Conservation (phyloP, 2,113 vertebrate genomes). For the Marcusenius ussheri region DNA sequence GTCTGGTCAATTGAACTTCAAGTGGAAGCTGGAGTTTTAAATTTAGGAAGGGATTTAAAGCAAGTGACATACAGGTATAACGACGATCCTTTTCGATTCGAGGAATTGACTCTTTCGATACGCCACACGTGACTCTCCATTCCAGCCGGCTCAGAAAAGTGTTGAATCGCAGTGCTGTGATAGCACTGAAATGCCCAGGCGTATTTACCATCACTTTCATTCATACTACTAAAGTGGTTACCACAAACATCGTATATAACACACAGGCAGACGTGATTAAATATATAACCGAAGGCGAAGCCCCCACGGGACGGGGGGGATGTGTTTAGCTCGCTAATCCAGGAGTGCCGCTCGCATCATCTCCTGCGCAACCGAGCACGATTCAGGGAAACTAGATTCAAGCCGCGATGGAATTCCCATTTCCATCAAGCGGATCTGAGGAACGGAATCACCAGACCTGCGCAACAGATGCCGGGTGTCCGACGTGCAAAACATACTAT, state of each 20-base stretch:
- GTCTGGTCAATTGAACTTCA: background rate
- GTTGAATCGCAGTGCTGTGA: background rate
- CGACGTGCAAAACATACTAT: background rate
- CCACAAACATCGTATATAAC: slow-evolving; percentile 7
- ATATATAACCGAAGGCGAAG: background rate
- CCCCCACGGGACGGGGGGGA: background rate
- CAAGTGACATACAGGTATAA: background rate
- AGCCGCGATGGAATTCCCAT: background rate
- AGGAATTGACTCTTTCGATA: background rate
- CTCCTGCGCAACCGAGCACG: background rate
- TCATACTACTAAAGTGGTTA: background rate
- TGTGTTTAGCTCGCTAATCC: background rate
- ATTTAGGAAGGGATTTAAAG: background rate
- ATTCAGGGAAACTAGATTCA: background rate
- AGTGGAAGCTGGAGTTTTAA: background rate
- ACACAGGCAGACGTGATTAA: background rate
- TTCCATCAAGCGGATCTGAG: background rate
- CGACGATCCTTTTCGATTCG: background rate
- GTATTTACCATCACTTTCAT: background rate
- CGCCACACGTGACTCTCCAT: background rate
- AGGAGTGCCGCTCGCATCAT: background rate
- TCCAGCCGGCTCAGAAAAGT: background rate
- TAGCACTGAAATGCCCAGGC: background rate
- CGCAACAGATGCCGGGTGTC: background rate
- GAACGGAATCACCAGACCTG: background rate